Conservation (phyloP, 2,888 invertebrate genomes). For the Ferrisia virgata region DNA sequence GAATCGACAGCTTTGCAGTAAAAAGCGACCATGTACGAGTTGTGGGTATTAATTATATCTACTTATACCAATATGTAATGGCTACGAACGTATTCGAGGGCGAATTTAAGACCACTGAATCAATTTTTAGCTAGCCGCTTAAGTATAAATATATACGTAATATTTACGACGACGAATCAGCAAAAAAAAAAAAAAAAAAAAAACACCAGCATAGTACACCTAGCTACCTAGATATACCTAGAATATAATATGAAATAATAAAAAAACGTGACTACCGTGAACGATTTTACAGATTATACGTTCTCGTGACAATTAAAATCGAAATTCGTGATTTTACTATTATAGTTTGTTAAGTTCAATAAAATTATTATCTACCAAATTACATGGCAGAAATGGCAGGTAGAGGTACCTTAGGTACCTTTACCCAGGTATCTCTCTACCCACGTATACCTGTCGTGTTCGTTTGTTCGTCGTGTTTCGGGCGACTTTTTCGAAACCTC, state of each 20-base stretch:
- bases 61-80: no score
- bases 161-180: background rate
- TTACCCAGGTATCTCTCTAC: no score
- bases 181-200: no score
- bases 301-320: conserved; percentile 42
- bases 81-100: background rate
- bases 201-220: no score
- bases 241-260: background rate
- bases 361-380: conserved; percentile 29
- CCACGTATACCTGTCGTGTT: no score
- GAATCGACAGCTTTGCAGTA: background rate
- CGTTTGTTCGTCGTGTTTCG: background rate
- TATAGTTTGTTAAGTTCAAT: background rate
- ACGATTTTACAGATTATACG: conserved; percentile 24
- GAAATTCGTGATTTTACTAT: conserved; percentile 32
- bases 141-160: background rate
- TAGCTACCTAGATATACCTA: no score
- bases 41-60: background rate
- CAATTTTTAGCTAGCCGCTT: background rate
- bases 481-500: background rate
- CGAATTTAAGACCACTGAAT: conserved; percentile 4
- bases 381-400: background rate
- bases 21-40: background rate
- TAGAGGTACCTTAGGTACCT: no score
- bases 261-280: conserved; percentile 31